Evolutionary conservation across 2,888 invertebrate genomes (phyloP).

Genomic region (Caenorhabditis afra): DNA sequence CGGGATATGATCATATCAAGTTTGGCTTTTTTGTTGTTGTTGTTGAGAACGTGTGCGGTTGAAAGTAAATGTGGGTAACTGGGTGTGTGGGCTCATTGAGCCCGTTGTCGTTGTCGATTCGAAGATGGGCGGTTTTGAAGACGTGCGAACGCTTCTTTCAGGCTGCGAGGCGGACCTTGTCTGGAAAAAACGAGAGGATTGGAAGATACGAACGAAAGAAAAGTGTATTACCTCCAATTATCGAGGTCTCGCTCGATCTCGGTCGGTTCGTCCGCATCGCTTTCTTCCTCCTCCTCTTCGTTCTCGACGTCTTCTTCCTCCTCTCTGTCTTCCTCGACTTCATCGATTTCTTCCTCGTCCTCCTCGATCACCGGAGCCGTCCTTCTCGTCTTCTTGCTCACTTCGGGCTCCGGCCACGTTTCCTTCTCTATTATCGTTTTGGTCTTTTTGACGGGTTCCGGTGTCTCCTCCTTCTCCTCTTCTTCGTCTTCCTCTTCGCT

Average conservation of each 20-base stretch:
- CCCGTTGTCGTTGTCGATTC: background rate
- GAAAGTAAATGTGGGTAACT: background rate
- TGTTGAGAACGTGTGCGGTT: too few species aligned
- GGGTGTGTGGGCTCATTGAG: background rate
- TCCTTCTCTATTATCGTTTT: too few species aligned
- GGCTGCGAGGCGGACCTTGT: background rate
- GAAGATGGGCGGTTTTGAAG: background rate
- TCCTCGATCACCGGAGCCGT: too few species aligned
- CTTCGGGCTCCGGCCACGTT: too few species aligned
- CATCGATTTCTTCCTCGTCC: background rate
- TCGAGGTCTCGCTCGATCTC: slow-evolving; percentile 7
- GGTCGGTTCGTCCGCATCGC: background rate
- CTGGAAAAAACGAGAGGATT: background rate
- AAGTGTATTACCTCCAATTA: background rate
- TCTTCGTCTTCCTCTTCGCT: background rate
- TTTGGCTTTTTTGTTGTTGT: too few species aligned
- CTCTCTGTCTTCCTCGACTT: background rate
- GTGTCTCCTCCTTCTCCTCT: background rate
- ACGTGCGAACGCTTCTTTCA: slow-evolving; percentile 12
- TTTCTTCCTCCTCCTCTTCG: background rate
- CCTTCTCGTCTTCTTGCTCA: too few species aligned
- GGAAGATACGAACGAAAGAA: background rate
- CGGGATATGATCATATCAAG: too few species aligned
- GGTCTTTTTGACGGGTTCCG: too few species aligned
- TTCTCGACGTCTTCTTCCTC: background rate